Evolutionary conservation across 2,888 invertebrate genomes (phyloP), one percentile per base, ranked within the genome.

Genomic region (Scaptomyza tumidula): DNA sequence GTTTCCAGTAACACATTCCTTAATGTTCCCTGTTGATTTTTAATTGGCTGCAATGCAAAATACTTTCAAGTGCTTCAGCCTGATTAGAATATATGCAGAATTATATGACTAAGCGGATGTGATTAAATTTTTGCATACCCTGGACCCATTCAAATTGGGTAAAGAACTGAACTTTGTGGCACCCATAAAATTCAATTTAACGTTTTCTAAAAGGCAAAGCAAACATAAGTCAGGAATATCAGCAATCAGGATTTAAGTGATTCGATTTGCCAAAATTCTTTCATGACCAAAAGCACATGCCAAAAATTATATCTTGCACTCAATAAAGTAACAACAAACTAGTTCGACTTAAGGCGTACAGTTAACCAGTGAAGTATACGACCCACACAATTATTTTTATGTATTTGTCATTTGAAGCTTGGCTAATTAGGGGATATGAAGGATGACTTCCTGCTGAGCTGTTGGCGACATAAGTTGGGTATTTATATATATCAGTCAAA

Each of bases 341-440:
- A 37, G 39, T 45, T 49, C 19, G 13, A n/a, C 35, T 44, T 37
- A 44, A 41, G 41, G 9, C 11, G 31, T n/a, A 19, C 6, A 0
- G 1, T 24, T 24, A 2, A 2, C 3, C 3, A 24, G 10, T 5
- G 0, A 24, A 13, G 27, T 49, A 14, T 35, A 7, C 24, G 16
- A 19, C 14, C 37, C 27, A 19, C 13, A 54, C 49, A 65, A 35
- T 35, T 31, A 39, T 33, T 24, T 13, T 9, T 39, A 14, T 7
- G 10, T 13, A 10, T 50, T 19, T 35, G 44, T 52, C 52, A 35
- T 13, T 50, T 53, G 19, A 54, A 67, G 53, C 41, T 45, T 57
- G 62, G 59, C 68, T 86, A 84, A 84, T 84, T 84, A 81, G 68
- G 49, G 44, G 54, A 61, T 50, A 52, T 71, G 59, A 64, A 60